phyloP scores from a whole-genome alignment of 2,113 vertebrate species.

The Eurystomus gularis region DNA sequence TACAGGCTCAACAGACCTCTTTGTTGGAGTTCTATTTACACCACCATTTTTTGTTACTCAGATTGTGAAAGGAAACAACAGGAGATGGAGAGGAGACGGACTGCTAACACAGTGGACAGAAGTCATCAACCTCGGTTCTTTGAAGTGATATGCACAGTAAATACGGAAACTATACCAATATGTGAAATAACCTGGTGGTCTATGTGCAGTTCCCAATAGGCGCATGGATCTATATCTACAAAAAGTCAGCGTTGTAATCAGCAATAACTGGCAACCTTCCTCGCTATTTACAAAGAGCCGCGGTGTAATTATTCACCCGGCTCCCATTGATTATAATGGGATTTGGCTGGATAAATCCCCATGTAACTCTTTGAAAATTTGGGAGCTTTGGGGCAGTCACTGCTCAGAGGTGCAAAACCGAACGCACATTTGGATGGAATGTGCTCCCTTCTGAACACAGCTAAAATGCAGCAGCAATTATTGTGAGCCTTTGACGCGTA shows the following conservation, averaged over 20 bases:
- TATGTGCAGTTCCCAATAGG: background rate
- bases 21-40: constrained; percentile 69
- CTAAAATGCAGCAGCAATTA: background rate
- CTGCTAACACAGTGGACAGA: constrained; percentile 58
- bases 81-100: constrained; percentile 53
- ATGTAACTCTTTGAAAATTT: constrained; percentile 66
- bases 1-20: constrained; percentile 66
- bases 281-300: background rate
- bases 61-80: constrained; percentile 66
- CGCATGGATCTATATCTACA: background rate
- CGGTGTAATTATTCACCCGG: constrained; percentile 15
- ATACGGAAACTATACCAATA: background rate
- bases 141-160: constrained; percentile 54
- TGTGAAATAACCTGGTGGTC: constrained; percentile 40
- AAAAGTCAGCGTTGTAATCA: constrained; percentile 22
- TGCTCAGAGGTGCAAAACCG: background rate
- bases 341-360: constrained; percentile 61
- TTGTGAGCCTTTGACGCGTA: background rate
- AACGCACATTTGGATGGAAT: background rate
- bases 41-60: constrained; percentile 64
- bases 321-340: constrained; percentile 58
- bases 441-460: background rate
- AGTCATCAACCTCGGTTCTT: constrained; percentile 58
- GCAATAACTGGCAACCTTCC: background rate
- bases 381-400: background rate